These are phyloP conservation scores for Lateolabrax maculatus DNA, from an alignment of 2,797 vertebrate genomes.

Conservation along the genomic window DNA sequence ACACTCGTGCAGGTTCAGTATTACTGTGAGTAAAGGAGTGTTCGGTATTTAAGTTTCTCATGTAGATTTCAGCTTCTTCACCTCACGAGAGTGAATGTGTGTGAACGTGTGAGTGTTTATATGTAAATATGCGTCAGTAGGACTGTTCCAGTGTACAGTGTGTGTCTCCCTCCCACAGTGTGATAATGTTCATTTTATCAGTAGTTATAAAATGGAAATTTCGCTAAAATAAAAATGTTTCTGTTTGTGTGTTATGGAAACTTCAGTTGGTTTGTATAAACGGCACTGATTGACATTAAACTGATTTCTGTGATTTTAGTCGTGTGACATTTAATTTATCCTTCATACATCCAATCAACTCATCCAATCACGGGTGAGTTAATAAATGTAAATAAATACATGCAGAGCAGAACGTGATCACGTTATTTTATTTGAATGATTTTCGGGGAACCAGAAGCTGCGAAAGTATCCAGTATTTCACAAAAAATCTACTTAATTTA, in stretches of 20 bases:
- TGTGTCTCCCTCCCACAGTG: slow-evolving; percentile 43
- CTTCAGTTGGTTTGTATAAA: slow-evolving; percentile 55
- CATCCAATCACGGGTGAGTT: not conserved
- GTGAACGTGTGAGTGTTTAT: slow-evolving; percentile 21
- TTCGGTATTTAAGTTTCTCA: slow-evolving; percentile 13
- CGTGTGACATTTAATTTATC: not conserved
- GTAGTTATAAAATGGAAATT: slow-evolving; percentile 49
- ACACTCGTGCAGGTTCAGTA: not conserved
- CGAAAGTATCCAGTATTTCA: not conserved
- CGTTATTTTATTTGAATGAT: too few species aligned
- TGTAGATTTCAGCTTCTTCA: slow-evolving; percentile 37
- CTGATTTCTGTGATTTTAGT: slow-evolving; percentile 42
- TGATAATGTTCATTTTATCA: slow-evolving; percentile 57
- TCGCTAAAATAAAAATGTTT: slow-evolving; percentile 22
- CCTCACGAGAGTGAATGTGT: slow-evolving; percentile 21
- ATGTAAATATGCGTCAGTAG: slow-evolving; percentile 37
- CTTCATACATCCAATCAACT: not conserved
- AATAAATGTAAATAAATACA: not conserved
- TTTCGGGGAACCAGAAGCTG: too few species aligned
- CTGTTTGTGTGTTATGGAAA: slow-evolving; percentile 55
- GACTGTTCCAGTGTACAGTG: slow-evolving; percentile 35
- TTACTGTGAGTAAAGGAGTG: not conserved
- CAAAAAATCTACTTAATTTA: not conserved
- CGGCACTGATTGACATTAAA: slow-evolving; percentile 70
- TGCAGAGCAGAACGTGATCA: not conserved